Conservation (phyloP, 2,888 invertebrate species). For the Anthophora plumipes region DNA sequence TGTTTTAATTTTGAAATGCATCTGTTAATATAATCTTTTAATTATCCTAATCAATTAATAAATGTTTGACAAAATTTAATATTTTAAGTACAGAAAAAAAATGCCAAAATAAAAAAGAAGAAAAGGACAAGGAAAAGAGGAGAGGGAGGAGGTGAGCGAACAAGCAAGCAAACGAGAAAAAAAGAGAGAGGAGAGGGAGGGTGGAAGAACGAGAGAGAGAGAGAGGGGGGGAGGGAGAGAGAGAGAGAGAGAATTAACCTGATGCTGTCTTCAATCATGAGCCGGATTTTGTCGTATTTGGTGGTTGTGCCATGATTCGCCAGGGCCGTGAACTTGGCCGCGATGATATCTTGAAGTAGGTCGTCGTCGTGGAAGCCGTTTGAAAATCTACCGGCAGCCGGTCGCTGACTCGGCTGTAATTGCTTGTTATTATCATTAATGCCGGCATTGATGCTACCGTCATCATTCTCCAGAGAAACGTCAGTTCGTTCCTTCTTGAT, state of each 20-base stretch:
- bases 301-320: constrained; percentile 73
- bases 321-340: constrained; percentile 77
- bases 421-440: constrained; percentile 50
- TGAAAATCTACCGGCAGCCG: constrained; percentile 68
- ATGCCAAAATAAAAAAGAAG: background rate
- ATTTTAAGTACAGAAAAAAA: background rate
- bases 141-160: background rate
- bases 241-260: constrained; percentile 84
- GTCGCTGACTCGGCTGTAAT: constrained; percentile 52
- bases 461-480: constrained; percentile 64
- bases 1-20: too few relatives aligned
- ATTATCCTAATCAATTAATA: background rate
- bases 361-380: constrained; percentile 81
- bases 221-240: background rate
- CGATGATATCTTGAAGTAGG: constrained; percentile 80
- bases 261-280: constrained; percentile 88
- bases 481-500: constrained; percentile 78
- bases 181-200: background rate
- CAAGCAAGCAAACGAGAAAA: background rate
- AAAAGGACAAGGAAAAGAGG: background rate
- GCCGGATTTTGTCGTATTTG: constrained; percentile 86
- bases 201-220: background rate
- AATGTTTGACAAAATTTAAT: background rate
- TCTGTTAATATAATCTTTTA: background rate
- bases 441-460: constrained; percentile 63